A percentile compares a stretch with the other conserved stretches of the same genome.
phyloP scores from a whole-genome alignment of 2,113 vertebrate species.

The Calyptomena viridis region DNA sequence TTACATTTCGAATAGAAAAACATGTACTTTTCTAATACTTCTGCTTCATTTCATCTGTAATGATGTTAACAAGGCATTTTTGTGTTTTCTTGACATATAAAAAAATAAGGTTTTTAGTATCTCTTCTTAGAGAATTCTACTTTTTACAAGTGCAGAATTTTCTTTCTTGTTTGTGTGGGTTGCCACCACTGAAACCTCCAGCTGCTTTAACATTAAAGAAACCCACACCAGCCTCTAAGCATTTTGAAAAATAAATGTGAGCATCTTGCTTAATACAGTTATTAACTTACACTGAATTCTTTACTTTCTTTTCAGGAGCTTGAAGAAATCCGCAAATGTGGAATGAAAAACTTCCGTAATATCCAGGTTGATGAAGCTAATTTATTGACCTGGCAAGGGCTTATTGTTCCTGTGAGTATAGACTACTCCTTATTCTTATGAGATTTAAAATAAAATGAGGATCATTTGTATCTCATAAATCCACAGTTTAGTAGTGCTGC shows the following conservation, averaged over 20 bases:
- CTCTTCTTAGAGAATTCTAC: neutral
- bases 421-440: neutral
- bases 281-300: constrained; percentile 18
- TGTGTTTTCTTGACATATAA: neutral
- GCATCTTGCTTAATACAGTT: neutral
- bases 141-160: neutral
- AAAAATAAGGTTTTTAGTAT: neutral
- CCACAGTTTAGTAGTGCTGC: neutral
- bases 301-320: constrained; percentile 86
- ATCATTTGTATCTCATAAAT: neutral
- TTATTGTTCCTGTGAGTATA: constrained; percentile 97
- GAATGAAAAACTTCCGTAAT: constrained; percentile 99
- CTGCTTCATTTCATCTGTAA: neutral
- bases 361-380: constrained; percentile 99
- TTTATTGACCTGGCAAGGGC: constrained; percentile 99
- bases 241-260: neutral
- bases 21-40: neutral
- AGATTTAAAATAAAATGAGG: neutral
- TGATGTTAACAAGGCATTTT: neutral
- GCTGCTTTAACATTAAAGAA: neutral
- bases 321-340: constrained; percentile 97
- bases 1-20: neutral
- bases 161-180: neutral
- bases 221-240: neutral
- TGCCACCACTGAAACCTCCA: neutral